Conservation (phyloP, 2,888 invertebrate species). For the Idaea straminata region DNA sequence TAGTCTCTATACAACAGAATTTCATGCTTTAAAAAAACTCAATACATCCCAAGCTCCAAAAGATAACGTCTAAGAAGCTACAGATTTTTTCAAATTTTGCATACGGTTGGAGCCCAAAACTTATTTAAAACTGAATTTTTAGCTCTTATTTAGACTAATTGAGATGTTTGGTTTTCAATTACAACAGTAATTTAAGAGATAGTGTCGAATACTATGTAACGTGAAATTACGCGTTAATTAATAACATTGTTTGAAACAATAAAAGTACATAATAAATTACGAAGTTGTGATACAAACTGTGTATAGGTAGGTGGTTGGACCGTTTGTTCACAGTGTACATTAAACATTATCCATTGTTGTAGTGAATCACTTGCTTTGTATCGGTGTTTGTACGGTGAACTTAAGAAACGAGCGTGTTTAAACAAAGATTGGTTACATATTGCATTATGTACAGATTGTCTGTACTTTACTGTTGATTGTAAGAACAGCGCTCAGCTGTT, state of each 20-base stretch:
- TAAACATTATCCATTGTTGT: too few relatives aligned
- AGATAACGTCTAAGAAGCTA: too few relatives aligned
- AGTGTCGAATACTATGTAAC: neutral
- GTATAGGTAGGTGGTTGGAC: neutral
- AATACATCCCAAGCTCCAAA: too few relatives aligned
- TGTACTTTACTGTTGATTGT: neutral
- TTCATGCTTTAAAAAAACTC: too few relatives aligned
- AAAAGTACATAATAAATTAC: neutral
- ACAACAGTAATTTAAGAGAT: too few relatives aligned
- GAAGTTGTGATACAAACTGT: neutral
- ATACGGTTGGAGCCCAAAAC: too few relatives aligned
- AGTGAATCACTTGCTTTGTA: neutral
- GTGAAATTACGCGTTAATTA: neutral
- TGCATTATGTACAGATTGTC: neutral
- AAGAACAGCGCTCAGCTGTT: too few relatives aligned
- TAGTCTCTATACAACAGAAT: too few relatives aligned
- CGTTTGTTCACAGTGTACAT: neutral
- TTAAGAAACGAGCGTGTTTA: neutral
- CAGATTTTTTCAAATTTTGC: too few relatives aligned
- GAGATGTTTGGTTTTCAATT: too few relatives aligned
- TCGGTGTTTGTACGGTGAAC: neutral
- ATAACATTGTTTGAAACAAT: neutral
- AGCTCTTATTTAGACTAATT: too few relatives aligned
- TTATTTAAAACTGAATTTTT: too few relatives aligned
- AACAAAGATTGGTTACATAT: neutral